phyloP scores from a whole-genome alignment of 2,113 vertebrate genomes.

The Sterna hirundo region DNA sequence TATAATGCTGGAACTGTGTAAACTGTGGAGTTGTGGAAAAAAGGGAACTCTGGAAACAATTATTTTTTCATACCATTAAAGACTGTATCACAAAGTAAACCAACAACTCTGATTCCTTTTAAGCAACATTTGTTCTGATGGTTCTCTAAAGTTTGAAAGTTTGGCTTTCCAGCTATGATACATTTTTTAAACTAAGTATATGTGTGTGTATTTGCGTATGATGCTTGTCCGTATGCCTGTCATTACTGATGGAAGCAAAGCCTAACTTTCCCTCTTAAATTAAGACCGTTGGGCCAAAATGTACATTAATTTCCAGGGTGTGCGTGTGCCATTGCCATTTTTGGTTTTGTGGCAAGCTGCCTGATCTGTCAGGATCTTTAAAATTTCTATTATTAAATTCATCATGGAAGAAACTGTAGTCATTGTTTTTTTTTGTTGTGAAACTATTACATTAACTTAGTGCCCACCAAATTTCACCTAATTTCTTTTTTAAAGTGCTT shows the following conservation, averaged over 20 bases:
- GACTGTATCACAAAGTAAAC: not conserved
- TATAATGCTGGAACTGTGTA: not conserved
- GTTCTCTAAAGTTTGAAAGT: not conserved
- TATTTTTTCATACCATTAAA: not conserved
- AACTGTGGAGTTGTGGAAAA: not conserved
- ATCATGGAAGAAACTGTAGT: not conserved
- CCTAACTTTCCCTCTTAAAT: not conserved
- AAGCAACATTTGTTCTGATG: not conserved
- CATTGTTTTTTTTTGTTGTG: not conserved
- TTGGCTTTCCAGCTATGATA: not conserved
- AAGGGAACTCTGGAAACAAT: not conserved
- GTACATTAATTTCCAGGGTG: not conserved
- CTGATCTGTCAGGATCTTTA: not conserved
- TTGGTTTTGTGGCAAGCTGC: not conserved
- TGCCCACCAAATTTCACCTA: not conserved
- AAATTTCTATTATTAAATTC: not conserved
- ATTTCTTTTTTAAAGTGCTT: not conserved
- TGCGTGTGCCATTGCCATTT: not conserved
- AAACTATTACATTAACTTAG: not conserved
- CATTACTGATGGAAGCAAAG: not conserved
- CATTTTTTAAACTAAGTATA: not conserved
- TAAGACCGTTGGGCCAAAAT: not conserved
- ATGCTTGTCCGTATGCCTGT: not conserved
- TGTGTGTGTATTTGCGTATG: not conserved
- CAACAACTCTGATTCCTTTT: not conserved